These are phyloP conservation scores for Andrena camellia DNA, from an alignment of 2,888 invertebrate genomes.

Conservation along the genomic window DNA sequence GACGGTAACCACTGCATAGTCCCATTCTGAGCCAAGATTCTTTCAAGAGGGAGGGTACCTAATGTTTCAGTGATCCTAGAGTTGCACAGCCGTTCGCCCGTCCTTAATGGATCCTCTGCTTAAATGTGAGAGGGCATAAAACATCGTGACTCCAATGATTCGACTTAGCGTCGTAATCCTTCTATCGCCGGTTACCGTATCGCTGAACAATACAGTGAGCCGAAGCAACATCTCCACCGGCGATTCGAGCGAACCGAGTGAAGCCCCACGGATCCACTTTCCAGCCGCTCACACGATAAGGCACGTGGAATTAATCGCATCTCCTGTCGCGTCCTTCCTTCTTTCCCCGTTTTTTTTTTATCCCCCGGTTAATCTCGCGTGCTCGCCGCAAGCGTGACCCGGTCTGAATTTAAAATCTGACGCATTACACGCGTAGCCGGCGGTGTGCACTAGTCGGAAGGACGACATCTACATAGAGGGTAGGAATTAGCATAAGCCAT, in stretches of 20 bases:
- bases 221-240: conserved; percentile 16
- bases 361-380: conserved; percentile 40
- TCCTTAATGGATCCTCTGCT: too few species aligned
- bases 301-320: conserved; percentile 49
- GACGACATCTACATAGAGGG: conserved; percentile 67
- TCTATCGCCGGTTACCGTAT: conserved; percentile 1
- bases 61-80: too few species aligned
- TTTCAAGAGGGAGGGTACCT: too few species aligned
- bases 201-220: not conserved
- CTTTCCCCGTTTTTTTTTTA: not conserved
- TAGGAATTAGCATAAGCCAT: conserved; percentile 80
- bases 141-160: too few species aligned
- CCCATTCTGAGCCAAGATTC: too few species aligned
- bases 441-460: conserved; percentile 63
- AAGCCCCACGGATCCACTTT: conserved; percentile 28
- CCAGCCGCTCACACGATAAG: conserved; percentile 37
- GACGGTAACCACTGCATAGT: too few species aligned
- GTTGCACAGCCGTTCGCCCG: too few species aligned
- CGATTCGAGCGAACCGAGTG: conserved; percentile 1
- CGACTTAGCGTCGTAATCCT: not conserved
- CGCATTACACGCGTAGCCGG: conserved; percentile 65
- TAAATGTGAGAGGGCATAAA: too few species aligned
- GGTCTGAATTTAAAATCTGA: conserved; percentile 63
- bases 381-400: conserved; percentile 46
- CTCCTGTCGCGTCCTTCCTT: conserved; percentile 17